phyloP scores from a whole-genome alignment of 2,888 invertebrate species.

The Drosophila algonquin region DNA sequence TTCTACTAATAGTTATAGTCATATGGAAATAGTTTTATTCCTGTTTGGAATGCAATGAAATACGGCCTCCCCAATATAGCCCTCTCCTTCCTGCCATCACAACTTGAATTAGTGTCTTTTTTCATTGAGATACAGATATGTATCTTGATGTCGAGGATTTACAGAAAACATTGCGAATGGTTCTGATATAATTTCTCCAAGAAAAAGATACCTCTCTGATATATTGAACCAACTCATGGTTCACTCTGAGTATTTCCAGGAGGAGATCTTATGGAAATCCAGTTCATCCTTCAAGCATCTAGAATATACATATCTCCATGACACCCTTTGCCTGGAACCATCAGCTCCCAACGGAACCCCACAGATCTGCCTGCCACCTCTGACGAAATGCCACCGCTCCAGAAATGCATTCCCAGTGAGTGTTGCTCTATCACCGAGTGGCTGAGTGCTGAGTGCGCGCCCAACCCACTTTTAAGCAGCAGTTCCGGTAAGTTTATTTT shows the following conservation, averaged over 20 bases:
- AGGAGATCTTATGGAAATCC: no score
- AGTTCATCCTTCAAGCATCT: no score
- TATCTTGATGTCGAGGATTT: no score
- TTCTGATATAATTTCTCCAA: no score
- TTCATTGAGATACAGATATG: no score
- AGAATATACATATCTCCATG: not conserved
- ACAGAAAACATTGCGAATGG: no score
- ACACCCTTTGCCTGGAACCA: not conserved
- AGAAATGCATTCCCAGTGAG: constrained; percentile 31
- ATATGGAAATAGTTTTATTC: not conserved
- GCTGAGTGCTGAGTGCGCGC: constrained; percentile 20
- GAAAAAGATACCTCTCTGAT: not conserved
- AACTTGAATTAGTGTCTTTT: no score
- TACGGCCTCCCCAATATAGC: not conserved
- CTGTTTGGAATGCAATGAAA: not conserved
- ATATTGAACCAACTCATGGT: not conserved
- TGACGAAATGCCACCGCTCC: constrained; percentile 25
- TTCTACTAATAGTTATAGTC: constrained; percentile 5
- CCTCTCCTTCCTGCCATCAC: not conserved
- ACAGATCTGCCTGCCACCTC: not conserved
- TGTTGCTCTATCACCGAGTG: constrained; percentile 17
- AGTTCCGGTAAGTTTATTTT: constrained; percentile 73
- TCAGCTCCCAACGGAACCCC: not conserved
- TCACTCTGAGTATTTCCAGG: not conserved
- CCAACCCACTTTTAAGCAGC: constrained; percentile 75